A percentile compares a stretch with the other conserved stretches of the same genome.
phyloP scores from a whole-genome alignment of 2,113 vertebrate species.

The Puffinus mauretanicus region DNA sequence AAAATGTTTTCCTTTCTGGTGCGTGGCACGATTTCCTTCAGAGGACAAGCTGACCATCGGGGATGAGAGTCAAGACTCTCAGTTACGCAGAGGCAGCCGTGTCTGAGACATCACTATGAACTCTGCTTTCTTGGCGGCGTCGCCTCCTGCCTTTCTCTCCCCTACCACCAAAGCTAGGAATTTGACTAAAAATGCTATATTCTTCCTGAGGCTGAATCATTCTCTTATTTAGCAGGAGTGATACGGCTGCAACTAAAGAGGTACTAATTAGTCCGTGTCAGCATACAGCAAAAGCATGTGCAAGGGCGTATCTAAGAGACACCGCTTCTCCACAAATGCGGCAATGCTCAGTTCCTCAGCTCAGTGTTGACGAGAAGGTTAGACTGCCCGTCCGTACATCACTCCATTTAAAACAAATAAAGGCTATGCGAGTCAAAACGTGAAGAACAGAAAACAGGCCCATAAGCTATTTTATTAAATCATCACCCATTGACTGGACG shows the following conservation, averaged over 20 bases:
- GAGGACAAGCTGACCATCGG: not conserved
- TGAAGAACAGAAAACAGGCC: not conserved
- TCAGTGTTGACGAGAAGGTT: not conserved
- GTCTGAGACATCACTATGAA: not conserved
- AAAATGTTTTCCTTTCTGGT: not conserved
- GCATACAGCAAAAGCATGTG: accelerated
- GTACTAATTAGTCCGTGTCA: not conserved
- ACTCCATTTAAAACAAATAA: not conserved
- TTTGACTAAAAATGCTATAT: not conserved
- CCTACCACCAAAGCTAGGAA: not conserved
- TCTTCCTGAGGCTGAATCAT: not conserved
- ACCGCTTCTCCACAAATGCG: not conserved
- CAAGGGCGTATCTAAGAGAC: not conserved
- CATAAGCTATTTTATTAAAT: not conserved
- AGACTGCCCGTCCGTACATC: not conserved
- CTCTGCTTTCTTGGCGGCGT: not conserved
- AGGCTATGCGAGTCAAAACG: accelerated
- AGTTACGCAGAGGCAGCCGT: not conserved
- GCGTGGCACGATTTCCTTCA: not conserved
- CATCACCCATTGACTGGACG: accelerated
- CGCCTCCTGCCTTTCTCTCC: not conserved
- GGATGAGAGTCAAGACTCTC: not conserved
- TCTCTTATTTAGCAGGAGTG: not conserved
- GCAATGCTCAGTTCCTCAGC: accelerated
- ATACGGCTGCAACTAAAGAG: not conserved